Conservation (phyloP, 2,888 invertebrate genomes). For the Heliconius erato region DNA sequence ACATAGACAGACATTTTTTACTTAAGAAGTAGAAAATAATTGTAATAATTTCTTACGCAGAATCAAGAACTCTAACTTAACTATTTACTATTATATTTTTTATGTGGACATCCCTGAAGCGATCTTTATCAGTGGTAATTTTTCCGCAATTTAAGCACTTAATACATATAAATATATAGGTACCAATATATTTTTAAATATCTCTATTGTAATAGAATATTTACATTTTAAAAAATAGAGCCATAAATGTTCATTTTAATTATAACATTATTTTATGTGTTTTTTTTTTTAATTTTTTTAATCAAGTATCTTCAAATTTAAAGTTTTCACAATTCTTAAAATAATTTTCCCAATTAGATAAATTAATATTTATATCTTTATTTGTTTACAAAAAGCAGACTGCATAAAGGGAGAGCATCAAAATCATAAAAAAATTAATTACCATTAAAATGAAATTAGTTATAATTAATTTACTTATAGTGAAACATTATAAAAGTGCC, state of each 20-base stretch:
- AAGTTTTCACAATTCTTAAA: neutral
- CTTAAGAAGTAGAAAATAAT: neutral
- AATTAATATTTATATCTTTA: neutral
- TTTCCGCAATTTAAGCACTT: neutral
- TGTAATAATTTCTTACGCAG: neutral
- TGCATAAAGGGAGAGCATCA: constrained; percentile 7
- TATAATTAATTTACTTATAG: constrained; percentile 20
- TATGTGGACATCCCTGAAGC: neutral
- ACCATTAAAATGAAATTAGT: constrained; percentile 19
- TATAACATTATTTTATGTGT: neutral
- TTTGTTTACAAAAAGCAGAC: neutral
- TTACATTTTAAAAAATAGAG: neutral
- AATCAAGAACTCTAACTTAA: too few species aligned
- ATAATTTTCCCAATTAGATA: neutral
- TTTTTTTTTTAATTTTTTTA: neutral
- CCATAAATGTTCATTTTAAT: neutral
- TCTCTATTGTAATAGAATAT: neutral
- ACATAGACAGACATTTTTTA: neutral
- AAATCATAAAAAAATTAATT: neutral
- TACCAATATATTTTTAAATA: neutral
- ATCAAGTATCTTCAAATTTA: neutral
- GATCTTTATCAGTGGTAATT: neutral
- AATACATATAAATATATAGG: neutral
- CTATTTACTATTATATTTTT: too few species aligned
- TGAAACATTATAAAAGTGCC: constrained; percentile 69